Base-by-base conservation (phyloP, 2,113 vertebrate genomes). In the Xyliphius kryptos region DNA sequence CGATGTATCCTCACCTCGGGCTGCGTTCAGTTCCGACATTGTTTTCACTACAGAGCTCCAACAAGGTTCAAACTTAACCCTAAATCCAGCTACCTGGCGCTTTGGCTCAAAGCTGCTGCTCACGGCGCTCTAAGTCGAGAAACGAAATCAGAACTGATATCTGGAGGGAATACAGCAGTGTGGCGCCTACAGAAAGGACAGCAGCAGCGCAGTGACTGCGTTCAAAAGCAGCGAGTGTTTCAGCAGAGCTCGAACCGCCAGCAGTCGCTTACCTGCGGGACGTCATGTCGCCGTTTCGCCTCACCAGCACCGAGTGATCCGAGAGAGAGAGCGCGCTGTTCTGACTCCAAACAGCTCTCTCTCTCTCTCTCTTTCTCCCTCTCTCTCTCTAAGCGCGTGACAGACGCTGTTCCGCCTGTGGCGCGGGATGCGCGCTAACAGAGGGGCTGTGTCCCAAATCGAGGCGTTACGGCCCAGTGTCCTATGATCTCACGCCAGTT, bases 211-310 rank as follows among this genome's bases (percentile, higher is more conserved):
- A 46, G 14, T n/a, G 13, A 46, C 12, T 5, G 14, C 6, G 6
- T 46, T 41, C 3, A 41, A 41, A 10, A 14, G 9, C 9, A 46
- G 9, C 43, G 43, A 12, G 13, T 4, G 13, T 12, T 12, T 12
- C 40, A 41, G 40, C 40, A 14, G 40, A 14, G 43, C n/a, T 21
- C 4, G 15, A 52, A 41, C 55, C 40, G 53, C 61, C 36, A 56
- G 56, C 57, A 54, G 51, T 10, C 3, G 20, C 80, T 81, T 83
- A 92, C 91, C 91, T 91, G 82, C 91, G 90, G 79, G 91, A 91
- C 78, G 89, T 91, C 91, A 91, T 91, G 74, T 75, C 88, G 80
- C 52, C 67, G 54, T n/a, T 46, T 15, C 43, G 13, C 43, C 5
- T 12, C 43, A n/a, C 12, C 14, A 46, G 43, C 12, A 13, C 43